These are phyloP conservation scores for Sula dactylatra DNA, from an alignment of 2,113 vertebrate species.

Conservation along the genomic window DNA sequence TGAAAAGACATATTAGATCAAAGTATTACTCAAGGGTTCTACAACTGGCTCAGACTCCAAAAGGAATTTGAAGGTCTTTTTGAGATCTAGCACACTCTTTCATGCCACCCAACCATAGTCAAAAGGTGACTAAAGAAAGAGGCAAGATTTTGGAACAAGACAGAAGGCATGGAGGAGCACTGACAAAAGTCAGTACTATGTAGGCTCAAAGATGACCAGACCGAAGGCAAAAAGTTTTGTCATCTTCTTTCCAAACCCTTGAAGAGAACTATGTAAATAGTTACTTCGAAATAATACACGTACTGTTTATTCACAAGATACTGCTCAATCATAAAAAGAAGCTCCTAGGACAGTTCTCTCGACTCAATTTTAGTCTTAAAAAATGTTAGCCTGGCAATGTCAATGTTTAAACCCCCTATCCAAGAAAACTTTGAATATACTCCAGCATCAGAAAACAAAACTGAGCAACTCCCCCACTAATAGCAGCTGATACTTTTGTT, in stretches of 20 bases:
- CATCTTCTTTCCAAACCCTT: background rate
- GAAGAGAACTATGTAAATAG: background rate
- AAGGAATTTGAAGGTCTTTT: slow-evolving; percentile 23
- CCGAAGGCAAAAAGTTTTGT: background rate
- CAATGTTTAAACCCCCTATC: background rate
- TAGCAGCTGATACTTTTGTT: background rate
- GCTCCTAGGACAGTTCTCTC: background rate
- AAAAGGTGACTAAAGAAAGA: background rate
- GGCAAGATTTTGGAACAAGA: background rate
- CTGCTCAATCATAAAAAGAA: background rate
- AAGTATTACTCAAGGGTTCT: background rate
- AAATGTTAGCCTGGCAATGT: background rate
- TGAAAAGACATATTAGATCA: background rate
- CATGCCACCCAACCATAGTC: background rate
- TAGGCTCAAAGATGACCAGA: background rate
- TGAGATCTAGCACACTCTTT: background rate
- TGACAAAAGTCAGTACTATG: background rate
- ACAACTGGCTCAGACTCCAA: background rate
- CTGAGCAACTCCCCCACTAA: background rate
- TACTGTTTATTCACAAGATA: background rate
- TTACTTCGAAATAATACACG: background rate
- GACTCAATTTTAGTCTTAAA: background rate
- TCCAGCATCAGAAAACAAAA: slow-evolving; percentile 7
- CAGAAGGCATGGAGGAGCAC: background rate
- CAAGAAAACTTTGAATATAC: background rate